Evolutionary conservation across 64 coral and sea anemone genomes (phyloP).

Genomic region (Hydrozoanthus tunicans): DNA sequence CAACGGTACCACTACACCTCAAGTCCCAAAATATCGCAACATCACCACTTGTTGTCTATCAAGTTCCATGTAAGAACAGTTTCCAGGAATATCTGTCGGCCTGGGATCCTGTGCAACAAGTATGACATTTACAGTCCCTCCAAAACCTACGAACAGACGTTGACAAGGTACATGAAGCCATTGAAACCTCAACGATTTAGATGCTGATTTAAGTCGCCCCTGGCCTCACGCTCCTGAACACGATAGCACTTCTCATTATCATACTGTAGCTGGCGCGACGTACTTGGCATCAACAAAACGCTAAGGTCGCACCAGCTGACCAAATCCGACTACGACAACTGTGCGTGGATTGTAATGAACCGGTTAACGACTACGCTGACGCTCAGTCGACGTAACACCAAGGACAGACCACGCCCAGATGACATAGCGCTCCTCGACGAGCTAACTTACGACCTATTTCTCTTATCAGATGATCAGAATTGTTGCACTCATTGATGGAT

Average conservation of each 20-base stretch:
- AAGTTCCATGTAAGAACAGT: constrained; percentile 33
- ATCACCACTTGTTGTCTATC: constrained; percentile 23
- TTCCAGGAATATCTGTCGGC: background rate
- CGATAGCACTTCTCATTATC: background rate
- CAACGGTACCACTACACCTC: constrained; percentile 10
- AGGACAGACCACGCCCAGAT: no score
- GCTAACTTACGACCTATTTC: no score
- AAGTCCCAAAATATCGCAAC: constrained; percentile 23
- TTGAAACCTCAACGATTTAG: background rate
- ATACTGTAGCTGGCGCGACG: background rate
- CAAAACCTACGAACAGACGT: background rate
- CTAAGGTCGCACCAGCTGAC: no score
- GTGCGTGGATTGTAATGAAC: no score
- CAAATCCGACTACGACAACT: no score
- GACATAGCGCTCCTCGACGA: no score
- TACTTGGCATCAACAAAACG: no score
- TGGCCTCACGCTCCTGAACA: background rate
- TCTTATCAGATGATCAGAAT: background rate
- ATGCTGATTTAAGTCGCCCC: background rate
- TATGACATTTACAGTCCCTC: constrained; percentile 9
- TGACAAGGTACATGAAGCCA: background rate
- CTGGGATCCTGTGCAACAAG: constrained; percentile 44
- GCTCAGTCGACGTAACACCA: no score
- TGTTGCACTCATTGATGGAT: background rate
- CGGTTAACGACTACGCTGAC: no score